Base-by-base conservation (phyloP, 2,113 vertebrate genomes). In the Nycticryphes semicollaris region DNA sequence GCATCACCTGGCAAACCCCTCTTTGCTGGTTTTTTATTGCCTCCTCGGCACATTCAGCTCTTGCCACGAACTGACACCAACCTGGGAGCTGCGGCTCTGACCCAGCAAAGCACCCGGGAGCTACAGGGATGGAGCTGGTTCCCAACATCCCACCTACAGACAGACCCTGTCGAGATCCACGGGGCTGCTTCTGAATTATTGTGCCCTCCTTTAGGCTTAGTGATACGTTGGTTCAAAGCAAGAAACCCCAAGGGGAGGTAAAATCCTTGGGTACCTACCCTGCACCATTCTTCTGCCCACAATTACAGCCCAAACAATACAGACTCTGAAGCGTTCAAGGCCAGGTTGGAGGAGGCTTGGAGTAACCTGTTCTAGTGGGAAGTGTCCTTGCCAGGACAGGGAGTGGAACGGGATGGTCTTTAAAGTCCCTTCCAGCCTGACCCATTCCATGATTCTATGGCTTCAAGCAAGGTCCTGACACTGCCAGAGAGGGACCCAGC, bases 51-150 rank as follows among this genome's bases (percentile, higher is more conserved):
- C 4, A 0, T 3, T 27, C 76, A 33, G 73, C 68, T 54, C 73
- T 22, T 7, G 0, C 3, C 5, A 74, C 56, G 48, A 14, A 18
- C 12, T 9, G 1, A 20, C 4, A 1, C 11, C 5, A 2, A 8
- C 1, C 3, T 2, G 53, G 83, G 24, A 77, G 84, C 59, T 18
- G 53, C 4, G 2, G 24, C 80, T 43, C 48, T 19, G 63, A 2
- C 8, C 43, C 41, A 33, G 47, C 43, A 68, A 50, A 47, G 73
- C 39, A 6, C 37, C 45, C 6, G 15, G 35, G 60, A 89, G 56
- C 56, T 0, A 6, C 39, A 57, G 1, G 31, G n/a, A 33, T 1
- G 0, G n/a, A 37, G 28, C 17, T 28, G 3, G 53, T 35, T 54
- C 54, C 56, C 2, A 0, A 37, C 22, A 1, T 10, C 43, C 12